phyloP scores from a whole-genome alignment of 2,113 vertebrate species.

The Nesoenas mayeri region DNA sequence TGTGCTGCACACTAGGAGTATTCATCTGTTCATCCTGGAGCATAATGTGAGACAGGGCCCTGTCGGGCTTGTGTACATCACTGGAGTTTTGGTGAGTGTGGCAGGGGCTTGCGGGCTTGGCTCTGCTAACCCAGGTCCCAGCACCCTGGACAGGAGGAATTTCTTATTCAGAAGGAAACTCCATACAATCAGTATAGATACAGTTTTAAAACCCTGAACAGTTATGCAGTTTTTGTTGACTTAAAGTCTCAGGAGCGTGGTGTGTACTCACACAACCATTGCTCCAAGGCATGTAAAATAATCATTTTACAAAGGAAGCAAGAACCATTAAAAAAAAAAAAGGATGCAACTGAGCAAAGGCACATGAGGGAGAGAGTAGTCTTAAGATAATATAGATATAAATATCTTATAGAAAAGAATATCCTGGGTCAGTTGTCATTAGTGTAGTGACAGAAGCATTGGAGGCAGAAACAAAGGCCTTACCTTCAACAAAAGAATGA shows the following conservation, averaged over 20 bases:
- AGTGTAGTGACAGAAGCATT: not conserved
- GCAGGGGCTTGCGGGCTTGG: not conserved
- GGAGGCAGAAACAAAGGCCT: not conserved
- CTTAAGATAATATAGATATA: not conserved
- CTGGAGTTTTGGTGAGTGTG: not conserved
- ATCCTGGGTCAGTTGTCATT: not conserved
- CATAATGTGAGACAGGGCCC: accelerated
- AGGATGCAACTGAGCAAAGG: not conserved
- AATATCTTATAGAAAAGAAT: not conserved
- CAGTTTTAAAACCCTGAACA: not conserved
- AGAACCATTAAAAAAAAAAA: not conserved
- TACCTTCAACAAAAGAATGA: not conserved
- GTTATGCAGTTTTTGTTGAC: not conserved
- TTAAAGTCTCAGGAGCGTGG: not conserved
- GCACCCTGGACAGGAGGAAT: not conserved
- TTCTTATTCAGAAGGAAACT: not conserved
- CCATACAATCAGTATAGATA: not conserved
- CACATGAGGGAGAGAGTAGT: not conserved
- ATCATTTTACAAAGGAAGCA: not conserved
- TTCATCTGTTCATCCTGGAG: not conserved
- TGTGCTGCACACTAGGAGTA: not conserved
- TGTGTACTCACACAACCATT: not conserved
- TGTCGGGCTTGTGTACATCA: not conserved
- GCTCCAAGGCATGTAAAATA: not conserved
- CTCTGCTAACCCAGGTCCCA: not conserved